phyloP scores from a whole-genome alignment of 1,140 invertebrate genomes.

The Antheraea pernyi region DNA sequence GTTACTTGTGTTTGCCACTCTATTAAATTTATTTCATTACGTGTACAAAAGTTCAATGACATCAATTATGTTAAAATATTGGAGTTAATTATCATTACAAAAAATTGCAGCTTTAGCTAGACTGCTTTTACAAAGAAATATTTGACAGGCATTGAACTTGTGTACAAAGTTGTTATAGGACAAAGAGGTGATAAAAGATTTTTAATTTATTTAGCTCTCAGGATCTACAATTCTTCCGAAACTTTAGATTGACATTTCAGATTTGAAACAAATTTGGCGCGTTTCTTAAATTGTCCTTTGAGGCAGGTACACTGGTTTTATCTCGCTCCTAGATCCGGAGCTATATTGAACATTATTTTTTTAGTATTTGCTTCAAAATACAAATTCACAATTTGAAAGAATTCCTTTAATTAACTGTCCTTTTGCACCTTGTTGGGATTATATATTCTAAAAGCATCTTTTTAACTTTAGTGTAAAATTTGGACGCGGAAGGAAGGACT shows the following conservation, averaged over 20 bases:
- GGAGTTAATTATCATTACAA: background rate
- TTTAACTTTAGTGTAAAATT: slow-evolving; percentile 56
- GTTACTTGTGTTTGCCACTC: slow-evolving; percentile 37
- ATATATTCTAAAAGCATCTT: slow-evolving; percentile 26
- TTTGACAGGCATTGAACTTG: slow-evolving; percentile 53
- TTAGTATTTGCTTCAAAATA: background rate
- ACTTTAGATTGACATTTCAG: no score
- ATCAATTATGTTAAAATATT: slow-evolving; percentile 5
- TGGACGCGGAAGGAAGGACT: slow-evolving; percentile 44
- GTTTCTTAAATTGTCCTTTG: no score
- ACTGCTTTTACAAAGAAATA: slow-evolving; percentile 6
- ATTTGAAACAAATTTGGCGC: no score
- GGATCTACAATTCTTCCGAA: no score
- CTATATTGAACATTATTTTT: background rate
- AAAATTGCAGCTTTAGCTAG: background rate
- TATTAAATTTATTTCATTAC: slow-evolving; percentile 12
- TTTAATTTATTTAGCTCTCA: no score
- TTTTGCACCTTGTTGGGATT: slow-evolving; percentile 19
- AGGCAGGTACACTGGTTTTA: no score
- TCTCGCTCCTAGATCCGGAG: no score
- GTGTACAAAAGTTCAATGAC: slow-evolving; percentile 48
- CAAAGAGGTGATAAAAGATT: background rate
- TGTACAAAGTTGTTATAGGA: slow-evolving; percentile 56
- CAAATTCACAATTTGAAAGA: background rate
- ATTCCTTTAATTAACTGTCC: background rate